Conservation (phyloP, 2,797 vertebrate species). For the Cynopterus sphinx region DNA sequence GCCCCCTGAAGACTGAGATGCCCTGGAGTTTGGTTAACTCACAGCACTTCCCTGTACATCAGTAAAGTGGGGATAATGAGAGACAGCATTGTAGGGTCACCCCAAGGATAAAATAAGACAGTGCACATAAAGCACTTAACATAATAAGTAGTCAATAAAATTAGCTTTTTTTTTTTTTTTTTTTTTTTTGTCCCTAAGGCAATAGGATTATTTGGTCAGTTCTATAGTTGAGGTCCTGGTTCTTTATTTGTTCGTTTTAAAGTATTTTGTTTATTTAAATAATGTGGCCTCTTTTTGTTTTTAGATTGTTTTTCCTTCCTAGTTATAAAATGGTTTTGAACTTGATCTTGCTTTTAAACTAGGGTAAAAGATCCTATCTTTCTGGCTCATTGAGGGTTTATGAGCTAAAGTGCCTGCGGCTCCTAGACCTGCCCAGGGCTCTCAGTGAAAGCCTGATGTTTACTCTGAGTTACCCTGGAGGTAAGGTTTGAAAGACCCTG, state of each 20-base stretch:
- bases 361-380: not conserved
- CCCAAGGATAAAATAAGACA: not conserved
- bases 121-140: not conserved
- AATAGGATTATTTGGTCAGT: not conserved
- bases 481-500: not conserved
- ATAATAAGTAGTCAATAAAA: not conserved
- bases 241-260: not conserved
- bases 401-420: not conserved
- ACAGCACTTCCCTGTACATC: not conserved
- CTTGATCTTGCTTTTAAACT: not conserved
- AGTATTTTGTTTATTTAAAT: not conserved
- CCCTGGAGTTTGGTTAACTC: not conserved
- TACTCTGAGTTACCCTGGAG: not conserved
- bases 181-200: not conserved
- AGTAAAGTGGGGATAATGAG: not conserved
- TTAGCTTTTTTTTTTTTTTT: not conserved
- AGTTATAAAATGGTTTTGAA: conserved; percentile 17
- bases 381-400: not conserved
- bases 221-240: not conserved
- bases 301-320: not conserved
- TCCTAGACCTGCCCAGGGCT: not conserved
- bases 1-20: too few relatives aligned
- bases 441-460: not conserved
- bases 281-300: not conserved
- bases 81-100: not conserved